Evolutionary conservation across 2,113 vertebrate species (phyloP).

Genomic region (Geococcyx californianus): DNA sequence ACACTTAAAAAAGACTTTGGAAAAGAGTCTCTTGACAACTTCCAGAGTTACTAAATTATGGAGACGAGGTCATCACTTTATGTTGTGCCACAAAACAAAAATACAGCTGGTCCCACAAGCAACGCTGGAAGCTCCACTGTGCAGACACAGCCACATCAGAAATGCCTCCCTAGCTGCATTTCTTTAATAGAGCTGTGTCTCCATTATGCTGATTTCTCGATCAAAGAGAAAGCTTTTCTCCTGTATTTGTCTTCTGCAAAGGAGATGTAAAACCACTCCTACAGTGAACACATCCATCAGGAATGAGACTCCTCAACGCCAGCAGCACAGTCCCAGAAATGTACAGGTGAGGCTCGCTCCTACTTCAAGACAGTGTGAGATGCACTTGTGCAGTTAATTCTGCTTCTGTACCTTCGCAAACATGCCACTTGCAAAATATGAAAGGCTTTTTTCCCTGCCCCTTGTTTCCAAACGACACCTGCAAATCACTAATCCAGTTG

Average conservation of each 20-base stretch:
- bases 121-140: background rate
- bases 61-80: background rate
- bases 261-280: conserved; percentile 1
- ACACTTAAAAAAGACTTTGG: background rate
- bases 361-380: background rate
- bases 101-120: background rate
- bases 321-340: background rate
- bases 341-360: background rate
- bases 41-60: background rate
- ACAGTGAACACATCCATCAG: background rate
- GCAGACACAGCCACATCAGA: background rate
- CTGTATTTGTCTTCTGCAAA: background rate
- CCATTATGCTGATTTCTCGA: background rate
- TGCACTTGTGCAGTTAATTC: background rate
- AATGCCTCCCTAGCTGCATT: background rate
- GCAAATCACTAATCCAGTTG: conserved; percentile 56
- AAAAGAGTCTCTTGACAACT: background rate
- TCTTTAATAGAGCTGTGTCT: background rate
- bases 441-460: conserved; percentile 43
- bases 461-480: conserved; percentile 45
- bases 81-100: background rate
- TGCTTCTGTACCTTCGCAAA: background rate
- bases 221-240: background rate
- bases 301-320: background rate
- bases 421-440: conserved; percentile 2